Conservation (phyloP, 2,113 vertebrate species). For the Pterocles gutturalis region DNA sequence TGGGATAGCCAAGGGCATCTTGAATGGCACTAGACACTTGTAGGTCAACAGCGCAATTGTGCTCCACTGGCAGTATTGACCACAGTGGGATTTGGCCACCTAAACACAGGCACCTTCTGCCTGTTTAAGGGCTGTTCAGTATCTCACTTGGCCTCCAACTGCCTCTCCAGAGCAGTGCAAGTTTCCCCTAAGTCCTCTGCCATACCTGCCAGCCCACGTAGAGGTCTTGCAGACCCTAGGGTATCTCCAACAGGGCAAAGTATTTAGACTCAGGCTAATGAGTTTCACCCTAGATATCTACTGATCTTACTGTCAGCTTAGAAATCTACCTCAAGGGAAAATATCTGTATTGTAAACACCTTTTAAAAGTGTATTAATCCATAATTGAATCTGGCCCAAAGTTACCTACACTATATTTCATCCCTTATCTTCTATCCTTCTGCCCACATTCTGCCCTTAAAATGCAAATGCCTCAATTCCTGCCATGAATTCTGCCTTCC, state of each 20-base stretch:
- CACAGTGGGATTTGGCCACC: background rate
- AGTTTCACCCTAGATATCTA: background rate
- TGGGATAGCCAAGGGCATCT: background rate
- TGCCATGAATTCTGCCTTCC: background rate
- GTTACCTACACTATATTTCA: background rate
- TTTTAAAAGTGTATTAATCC: background rate
- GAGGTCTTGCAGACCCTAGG: background rate
- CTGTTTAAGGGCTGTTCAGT: background rate
- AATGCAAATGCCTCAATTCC: background rate
- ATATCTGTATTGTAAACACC: background rate
- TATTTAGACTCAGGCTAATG: background rate
- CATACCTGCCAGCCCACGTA: background rate
- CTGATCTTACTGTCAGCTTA: background rate
- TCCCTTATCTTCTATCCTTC: background rate
- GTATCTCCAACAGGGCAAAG: background rate
- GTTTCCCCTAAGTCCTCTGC: background rate
- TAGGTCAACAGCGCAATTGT: background rate
- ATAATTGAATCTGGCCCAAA: fast-evolving
- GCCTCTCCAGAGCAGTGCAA: background rate
- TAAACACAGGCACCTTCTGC: background rate
- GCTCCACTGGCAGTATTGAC: background rate
- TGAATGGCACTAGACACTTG: background rate
- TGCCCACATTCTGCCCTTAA: background rate
- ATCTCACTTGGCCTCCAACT: background rate
- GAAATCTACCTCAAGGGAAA: background rate